These are phyloP conservation scores for Nemopilema nomurai DNA, from an alignment of 30 jellyfish, hydroid and myxozoan genomes.

Conservation along the genomic window DNA sequence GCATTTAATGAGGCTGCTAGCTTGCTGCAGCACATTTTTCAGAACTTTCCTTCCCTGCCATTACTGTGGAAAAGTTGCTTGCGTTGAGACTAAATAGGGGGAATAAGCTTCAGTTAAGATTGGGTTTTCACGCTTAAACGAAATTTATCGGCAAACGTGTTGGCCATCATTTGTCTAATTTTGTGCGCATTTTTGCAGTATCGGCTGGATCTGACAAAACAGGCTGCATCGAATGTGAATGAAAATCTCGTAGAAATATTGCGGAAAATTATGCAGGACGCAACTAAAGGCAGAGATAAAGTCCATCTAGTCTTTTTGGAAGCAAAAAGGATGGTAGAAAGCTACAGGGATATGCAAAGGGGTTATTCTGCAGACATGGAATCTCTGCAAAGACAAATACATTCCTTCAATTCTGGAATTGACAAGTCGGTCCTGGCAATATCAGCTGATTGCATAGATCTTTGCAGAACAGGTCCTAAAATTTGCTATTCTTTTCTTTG, in stretches of 20 bases:
- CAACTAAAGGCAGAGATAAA: slow-evolving; percentile 24
- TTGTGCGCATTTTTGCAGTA: background rate
- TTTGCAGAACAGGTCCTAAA: slow-evolving; percentile 53
- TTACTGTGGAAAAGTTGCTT: too few relatives aligned
- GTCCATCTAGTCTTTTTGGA: background rate
- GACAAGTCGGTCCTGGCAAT: slow-evolving; percentile 27
- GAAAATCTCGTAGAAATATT: slow-evolving; percentile 6
- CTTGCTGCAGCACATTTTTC: too few relatives aligned
- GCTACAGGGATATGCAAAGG: background rate
- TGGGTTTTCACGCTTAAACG: too few relatives aligned
- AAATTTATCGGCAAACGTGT: too few relatives aligned
- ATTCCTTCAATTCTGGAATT: background rate
- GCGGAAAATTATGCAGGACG: background rate
- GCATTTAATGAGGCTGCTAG: too few relatives aligned
- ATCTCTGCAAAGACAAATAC: slow-evolving; percentile 14
- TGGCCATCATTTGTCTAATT: background rate
- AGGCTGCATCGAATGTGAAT: slow-evolving; percentile 31
- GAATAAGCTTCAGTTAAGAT: too few relatives aligned
- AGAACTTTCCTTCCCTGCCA: too few relatives aligned
- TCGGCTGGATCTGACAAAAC: slow-evolving; percentile 1
- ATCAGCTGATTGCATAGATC: slow-evolving; percentile 43
- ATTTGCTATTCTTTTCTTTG: too few relatives aligned
- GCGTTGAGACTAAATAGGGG: too few relatives aligned
- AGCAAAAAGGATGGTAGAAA: background rate
- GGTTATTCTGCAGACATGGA: slow-evolving; percentile 15